These are phyloP conservation scores for Pseudachorutes palmiensis DNA, from an alignment of 1,140 invertebrate species.

Conservation along the genomic window DNA sequence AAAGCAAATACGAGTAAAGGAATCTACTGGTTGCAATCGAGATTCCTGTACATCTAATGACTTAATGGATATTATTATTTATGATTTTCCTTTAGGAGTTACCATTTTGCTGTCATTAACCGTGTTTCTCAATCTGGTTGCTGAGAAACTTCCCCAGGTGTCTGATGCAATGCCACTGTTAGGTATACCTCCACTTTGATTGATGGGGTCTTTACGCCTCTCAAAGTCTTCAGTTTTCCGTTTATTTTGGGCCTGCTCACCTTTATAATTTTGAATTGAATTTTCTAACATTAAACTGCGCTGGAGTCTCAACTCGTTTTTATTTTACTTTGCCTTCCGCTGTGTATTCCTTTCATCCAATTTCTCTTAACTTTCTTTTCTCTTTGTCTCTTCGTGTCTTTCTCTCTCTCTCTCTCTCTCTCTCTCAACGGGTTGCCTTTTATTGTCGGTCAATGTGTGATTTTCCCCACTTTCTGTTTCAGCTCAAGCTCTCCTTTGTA, in stretches of 20 bases:
- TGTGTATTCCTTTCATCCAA: not conserved
- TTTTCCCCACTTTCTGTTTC: not conserved
- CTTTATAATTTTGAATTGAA: no score
- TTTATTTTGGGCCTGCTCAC: no score
- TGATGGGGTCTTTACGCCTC: slow-evolving; percentile 3
- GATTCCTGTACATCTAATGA: no score
- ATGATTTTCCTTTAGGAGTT: slow-evolving; percentile 55
- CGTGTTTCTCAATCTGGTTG: slow-evolving; percentile 61
- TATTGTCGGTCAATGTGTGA: not conserved
- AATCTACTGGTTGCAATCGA: no score
- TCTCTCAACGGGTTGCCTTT: not conserved
- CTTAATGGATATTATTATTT: no score
- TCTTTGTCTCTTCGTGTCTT: not conserved
- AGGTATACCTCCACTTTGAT: slow-evolving; percentile 42
- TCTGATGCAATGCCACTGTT: slow-evolving; percentile 58
- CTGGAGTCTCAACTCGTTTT: not conserved
- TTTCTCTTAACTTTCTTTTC: not conserved
- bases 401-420: slow-evolving; percentile 6
- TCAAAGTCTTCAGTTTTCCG: no score
- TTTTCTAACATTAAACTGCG: no score
- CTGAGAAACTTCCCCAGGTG: slow-evolving; percentile 56
- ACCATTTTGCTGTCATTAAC: slow-evolving; percentile 63
- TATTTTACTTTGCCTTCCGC: slow-evolving; percentile 2
- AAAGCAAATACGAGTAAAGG: no score
- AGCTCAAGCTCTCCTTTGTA: not conserved